Conservation (phyloP, 2,113 vertebrate genomes). For the Trinectes maculatus region DNA sequence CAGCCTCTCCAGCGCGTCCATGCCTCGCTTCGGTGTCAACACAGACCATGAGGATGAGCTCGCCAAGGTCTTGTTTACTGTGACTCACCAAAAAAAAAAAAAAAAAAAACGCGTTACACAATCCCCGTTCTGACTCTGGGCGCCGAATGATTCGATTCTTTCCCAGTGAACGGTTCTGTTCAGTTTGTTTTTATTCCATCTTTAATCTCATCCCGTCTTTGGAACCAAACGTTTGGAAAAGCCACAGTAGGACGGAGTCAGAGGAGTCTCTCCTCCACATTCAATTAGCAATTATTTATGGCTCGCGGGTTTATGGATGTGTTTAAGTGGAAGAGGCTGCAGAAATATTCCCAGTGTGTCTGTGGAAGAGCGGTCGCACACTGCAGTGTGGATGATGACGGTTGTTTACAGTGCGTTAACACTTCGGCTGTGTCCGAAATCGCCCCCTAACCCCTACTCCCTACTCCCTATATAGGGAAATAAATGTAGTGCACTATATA, state of each 20-base stretch:
- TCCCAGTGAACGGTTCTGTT: background rate
- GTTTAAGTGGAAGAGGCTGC: background rate
- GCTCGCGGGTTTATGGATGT: background rate
- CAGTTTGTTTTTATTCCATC: background rate
- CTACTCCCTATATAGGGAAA: too few species aligned
- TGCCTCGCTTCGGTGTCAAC: slow-evolving; percentile 89
- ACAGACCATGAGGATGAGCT: slow-evolving; percentile 87
- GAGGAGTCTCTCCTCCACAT: background rate
- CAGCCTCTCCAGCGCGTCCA: slow-evolving; percentile 74
- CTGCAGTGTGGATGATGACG: too few species aligned
- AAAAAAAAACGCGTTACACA: slow-evolving; percentile 13
- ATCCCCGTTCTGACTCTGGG: slow-evolving; percentile 5
- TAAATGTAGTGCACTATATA: too few species aligned
- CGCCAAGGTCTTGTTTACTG: slow-evolving; percentile 78
- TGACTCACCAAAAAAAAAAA: slow-evolving; percentile 9
- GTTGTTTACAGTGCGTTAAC: too few species aligned
- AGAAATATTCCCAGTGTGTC: too few species aligned
- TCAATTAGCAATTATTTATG: background rate
- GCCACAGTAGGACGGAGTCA: slow-evolving; percentile 5
- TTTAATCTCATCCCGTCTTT: slow-evolving; percentile 1
- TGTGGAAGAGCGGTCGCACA: too few species aligned
- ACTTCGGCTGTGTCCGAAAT: too few species aligned
- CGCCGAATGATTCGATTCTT: background rate
- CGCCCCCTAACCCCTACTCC: too few species aligned
- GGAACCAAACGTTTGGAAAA: slow-evolving; percentile 16